Evolutionary conservation across 1,140 invertebrate genomes (phyloP).

Genomic region (Scaptomyza pallida): DNA sequence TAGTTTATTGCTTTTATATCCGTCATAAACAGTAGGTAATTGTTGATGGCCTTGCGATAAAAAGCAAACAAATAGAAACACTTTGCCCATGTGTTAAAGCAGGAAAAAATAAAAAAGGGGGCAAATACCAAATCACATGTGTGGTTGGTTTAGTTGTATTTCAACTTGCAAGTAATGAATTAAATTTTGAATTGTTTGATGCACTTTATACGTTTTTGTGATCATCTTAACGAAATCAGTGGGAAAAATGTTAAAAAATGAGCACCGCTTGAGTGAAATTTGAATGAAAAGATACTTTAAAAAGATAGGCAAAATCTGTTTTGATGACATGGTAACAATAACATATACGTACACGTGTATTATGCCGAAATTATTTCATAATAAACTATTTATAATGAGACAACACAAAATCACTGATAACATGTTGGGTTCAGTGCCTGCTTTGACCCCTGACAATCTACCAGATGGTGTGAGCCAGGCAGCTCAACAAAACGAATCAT

Average conservation of each 20-base stretch:
- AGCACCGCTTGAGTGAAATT: too few relatives aligned
- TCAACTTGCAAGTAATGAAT: too few relatives aligned
- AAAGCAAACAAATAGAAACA: not conserved
- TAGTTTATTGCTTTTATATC: not conserved
- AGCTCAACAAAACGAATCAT: constrained; percentile 19
- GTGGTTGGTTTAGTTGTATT: too few relatives aligned
- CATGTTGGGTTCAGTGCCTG: constrained; percentile 6
- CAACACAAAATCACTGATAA: constrained; percentile 17
- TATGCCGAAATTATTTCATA: constrained; percentile 2
- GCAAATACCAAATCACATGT: too few relatives aligned
- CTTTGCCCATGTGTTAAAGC: too few relatives aligned
- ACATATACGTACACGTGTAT: not conserved
- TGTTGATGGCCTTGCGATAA: not conserved
- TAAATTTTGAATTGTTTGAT: too few relatives aligned
- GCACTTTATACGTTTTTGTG: too few relatives aligned
- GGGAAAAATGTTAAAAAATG: too few relatives aligned
- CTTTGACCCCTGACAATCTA: constrained; percentile 12
- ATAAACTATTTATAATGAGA: constrained; percentile 16
- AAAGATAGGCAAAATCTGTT: not conserved
- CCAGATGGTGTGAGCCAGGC: constrained; percentile 29
- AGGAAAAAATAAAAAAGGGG: not conserved
- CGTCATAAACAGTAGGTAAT: constrained; percentile 7
- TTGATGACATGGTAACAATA: constrained; percentile 32
- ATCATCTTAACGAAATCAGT: too few relatives aligned
- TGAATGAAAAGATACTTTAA: too few relatives aligned